Conservation (phyloP, 2,113 vertebrate genomes). For the Argyrosomus japonicus region DNA sequence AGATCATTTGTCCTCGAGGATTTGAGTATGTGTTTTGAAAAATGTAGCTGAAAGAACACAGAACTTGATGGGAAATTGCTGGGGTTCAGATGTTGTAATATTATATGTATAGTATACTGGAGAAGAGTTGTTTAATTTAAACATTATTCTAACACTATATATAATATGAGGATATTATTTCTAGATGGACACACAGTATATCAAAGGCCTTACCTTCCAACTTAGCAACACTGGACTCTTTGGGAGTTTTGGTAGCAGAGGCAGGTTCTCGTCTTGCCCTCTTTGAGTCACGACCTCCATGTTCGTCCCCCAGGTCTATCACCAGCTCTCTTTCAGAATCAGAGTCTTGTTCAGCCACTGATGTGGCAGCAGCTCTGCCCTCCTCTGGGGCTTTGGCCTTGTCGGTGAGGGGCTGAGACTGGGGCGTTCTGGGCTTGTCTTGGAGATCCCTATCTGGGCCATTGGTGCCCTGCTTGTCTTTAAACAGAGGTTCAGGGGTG, state of each 20-base stretch:
- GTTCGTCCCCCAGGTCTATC: slow-evolving; percentile 96
- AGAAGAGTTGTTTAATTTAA: no score
- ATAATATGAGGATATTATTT: background rate
- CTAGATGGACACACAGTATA: background rate
- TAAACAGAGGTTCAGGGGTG: slow-evolving; percentile 74
- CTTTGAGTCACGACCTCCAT: slow-evolving; percentile 90
- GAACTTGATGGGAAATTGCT: no score
- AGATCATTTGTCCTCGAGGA: background rate
- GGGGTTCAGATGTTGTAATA: no score
- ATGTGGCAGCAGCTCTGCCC: slow-evolving; percentile 76
- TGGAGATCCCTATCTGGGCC: slow-evolving; percentile 87
- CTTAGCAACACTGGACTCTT: slow-evolving; percentile 87
- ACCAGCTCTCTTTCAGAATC: slow-evolving; percentile 98
- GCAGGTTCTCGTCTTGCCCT: slow-evolving; percentile 88
- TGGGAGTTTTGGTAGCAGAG: slow-evolving; percentile 70
- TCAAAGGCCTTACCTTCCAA: slow-evolving; percentile 85
- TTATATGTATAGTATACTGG: no score
- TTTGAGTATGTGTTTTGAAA: no score
- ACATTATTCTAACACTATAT: background rate
- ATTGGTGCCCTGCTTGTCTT: slow-evolving; percentile 85
- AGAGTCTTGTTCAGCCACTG: slow-evolving; percentile 89
- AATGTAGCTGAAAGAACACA: no score
- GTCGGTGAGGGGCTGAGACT: slow-evolving; percentile 83
- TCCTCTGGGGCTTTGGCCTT: slow-evolving; percentile 91
- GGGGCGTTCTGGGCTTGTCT: slow-evolving; percentile 88